phyloP scores from a whole-genome alignment of 2,113 vertebrate species.

The Opisthocomus hoazin region DNA sequence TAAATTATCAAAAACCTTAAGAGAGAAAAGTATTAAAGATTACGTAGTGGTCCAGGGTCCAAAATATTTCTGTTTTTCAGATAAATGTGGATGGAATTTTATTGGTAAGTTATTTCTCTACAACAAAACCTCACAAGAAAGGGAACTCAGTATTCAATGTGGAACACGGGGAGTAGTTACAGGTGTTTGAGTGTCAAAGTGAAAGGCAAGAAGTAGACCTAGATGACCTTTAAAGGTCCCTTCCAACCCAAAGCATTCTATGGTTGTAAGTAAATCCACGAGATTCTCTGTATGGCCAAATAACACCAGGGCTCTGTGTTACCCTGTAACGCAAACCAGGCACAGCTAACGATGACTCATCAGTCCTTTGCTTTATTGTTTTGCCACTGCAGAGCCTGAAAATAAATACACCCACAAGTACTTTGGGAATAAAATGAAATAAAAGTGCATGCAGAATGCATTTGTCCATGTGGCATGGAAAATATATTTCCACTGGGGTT shows the following conservation, averaged over 20 bases:
- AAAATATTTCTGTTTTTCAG: not conserved
- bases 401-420: not conserved
- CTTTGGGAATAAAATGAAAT: not conserved
- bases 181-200: not conserved
- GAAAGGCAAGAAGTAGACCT: too few relatives aligned
- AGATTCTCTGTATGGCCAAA: not conserved
- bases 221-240: too few relatives aligned
- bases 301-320: not conserved
- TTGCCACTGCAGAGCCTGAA: not conserved
- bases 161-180: not conserved
- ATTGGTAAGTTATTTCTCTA: not conserved
- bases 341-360: not conserved
- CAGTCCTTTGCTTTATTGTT: not conserved
- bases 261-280: not conserved
- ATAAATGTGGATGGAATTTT: not conserved
- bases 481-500: not conserved
- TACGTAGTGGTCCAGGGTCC: not conserved
- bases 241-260: too few relatives aligned
- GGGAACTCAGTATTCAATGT: not conserved
- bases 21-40: not conserved
- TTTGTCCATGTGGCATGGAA: not conserved
- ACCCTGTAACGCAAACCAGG: not conserved
- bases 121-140: not conserved
- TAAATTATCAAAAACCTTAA: not conserved
- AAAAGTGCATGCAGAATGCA: not conserved